Base-by-base conservation (phyloP, 1,140 invertebrate genomes). In the Listronotus bonariensis region DNA sequence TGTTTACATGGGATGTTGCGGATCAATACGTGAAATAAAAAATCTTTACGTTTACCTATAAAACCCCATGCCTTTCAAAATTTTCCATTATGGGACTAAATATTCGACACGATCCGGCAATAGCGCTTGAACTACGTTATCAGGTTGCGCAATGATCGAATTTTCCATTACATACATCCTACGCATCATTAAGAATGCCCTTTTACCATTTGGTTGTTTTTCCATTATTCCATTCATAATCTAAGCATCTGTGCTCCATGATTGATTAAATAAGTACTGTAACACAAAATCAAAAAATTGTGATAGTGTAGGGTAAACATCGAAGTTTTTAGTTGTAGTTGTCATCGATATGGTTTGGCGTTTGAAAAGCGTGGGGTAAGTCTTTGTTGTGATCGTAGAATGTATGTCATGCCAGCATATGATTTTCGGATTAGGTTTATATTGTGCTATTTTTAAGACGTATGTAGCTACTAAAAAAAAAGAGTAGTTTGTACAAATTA, bases 351-450 rank as follows among this genome's bases (percentile, higher is more conserved):
- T 65, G 63, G 49, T 58, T 65, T 65, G 63, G 63, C 63, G 63
- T 55, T 55, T 15, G 52, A 11, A 7, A 46, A 41, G n/a, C 14
- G 5, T n/a, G 36, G 40, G 62, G 62, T 64, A 53, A 64, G 62
- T 64, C 15, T 61, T 63, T 64, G 62, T 64, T 64, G 52, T 64
- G 62, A 52, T 63, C 46, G 43, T 49, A 54, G 32, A 40, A 64
- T 15, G 6, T 52, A 18, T 64, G 62, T 64, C 53, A 64, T 17
- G 48, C 38, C 31, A 54, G 14, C 32, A 15, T 32, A 41, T 14
- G 18, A 17, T 40, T 41, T 18, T 38, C 12, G 5, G 26, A 36
- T 7, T 36, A 2, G 34, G 34, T 3, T 36, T 2, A 36, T 36
- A 1, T 5, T 36, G 3, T 36, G 3, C 1, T 26, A 3, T 26